phyloP scores from a whole-genome alignment of 2,888 invertebrate genomes.

The Lamproptera curius region DNA sequence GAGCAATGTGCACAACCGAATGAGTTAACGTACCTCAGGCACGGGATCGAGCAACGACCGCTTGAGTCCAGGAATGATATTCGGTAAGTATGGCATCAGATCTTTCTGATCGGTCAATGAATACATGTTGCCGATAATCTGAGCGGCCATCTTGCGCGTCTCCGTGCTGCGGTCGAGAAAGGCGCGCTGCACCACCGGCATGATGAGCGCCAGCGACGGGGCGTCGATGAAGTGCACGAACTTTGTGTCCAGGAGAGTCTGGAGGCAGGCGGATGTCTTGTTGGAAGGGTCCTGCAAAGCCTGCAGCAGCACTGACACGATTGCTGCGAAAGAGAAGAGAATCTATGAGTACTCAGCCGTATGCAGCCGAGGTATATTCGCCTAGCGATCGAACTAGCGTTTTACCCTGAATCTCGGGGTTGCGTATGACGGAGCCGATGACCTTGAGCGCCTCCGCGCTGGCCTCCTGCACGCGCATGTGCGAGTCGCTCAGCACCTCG shows the following conservation, averaged over 20 bases:
- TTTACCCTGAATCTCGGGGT: slow-evolving; percentile 98
- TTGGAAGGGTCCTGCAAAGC: slow-evolving; percentile 98
- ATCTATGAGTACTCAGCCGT: too few species aligned
- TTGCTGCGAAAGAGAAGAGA: slow-evolving; percentile 73
- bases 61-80: slow-evolving; percentile 97
- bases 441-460: slow-evolving; percentile 96
- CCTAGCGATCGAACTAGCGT: too few species aligned
- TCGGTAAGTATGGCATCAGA: slow-evolving; percentile 95
- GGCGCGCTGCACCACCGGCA: slow-evolving; percentile 99
- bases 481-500: slow-evolving; percentile 97
- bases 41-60: slow-evolving; percentile 97
- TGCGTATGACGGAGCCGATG: slow-evolving; percentile 98
- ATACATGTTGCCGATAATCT: slow-evolving; percentile 99
- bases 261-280: slow-evolving; percentile 95
- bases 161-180: slow-evolving; percentile 99
- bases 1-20: too few species aligned
- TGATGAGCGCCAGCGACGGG: slow-evolving; percentile 97
- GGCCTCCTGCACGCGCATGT: slow-evolving; percentile 97
- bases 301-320: slow-evolving; percentile 90
- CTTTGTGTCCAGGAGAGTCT: slow-evolving; percentile 94
- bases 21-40: slow-evolving; percentile 91
- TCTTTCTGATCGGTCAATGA: slow-evolving; percentile 99
- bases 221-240: slow-evolving; percentile 99
- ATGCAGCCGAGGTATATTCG: too few species aligned
- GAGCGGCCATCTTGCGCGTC: slow-evolving; percentile 99